phyloP scores from a whole-genome alignment of 2,797 vertebrate genomes.

The Salarias fasciatus region DNA sequence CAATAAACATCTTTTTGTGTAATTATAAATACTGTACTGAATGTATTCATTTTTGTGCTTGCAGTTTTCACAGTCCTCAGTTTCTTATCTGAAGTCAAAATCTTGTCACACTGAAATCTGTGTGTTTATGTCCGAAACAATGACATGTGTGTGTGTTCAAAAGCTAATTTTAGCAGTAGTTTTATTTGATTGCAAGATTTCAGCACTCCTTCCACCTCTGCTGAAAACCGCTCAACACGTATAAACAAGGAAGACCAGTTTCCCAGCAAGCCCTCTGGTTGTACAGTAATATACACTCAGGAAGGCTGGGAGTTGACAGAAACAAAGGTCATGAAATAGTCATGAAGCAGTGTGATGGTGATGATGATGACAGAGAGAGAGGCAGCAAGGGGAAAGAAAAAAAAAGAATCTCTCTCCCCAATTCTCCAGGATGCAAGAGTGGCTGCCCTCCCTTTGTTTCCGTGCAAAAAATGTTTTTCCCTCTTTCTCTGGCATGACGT shows the following conservation, averaged over 20 bases:
- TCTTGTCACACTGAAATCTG: too few species aligned
- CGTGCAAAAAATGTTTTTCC: conserved; percentile 39
- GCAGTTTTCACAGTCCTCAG: too few species aligned
- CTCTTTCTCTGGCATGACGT: conserved; percentile 32
- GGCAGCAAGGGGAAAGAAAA: conserved; percentile 30
- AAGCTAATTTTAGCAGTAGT: too few species aligned
- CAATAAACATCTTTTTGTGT: too few species aligned
- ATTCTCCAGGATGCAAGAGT: conserved; percentile 18
- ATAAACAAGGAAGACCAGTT: conserved; percentile 1
- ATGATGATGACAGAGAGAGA: conserved; percentile 63
- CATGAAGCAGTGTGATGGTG: conserved; percentile 63
- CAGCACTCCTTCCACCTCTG: too few species aligned
- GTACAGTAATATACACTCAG: conserved; percentile 44
- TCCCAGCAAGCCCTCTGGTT: conserved; percentile 40
- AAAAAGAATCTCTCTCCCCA: conserved; percentile 28
- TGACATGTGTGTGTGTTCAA: too few species aligned
- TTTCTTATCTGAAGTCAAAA: too few species aligned
- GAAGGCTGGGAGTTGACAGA: conserved; percentile 55
- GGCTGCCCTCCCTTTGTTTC: conserved; percentile 17
- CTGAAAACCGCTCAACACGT: neutral
- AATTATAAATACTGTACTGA: too few species aligned
- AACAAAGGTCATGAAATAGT: conserved; percentile 73
- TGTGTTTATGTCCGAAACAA: too few species aligned
- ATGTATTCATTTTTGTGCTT: too few species aligned
- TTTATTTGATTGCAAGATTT: too few species aligned